A percentile compares a stretch with the other conserved stretches of the same genome.
Conservation (phyloP, 2,888 invertebrate genomes). For the Synanthedon vespiformis region DNA sequence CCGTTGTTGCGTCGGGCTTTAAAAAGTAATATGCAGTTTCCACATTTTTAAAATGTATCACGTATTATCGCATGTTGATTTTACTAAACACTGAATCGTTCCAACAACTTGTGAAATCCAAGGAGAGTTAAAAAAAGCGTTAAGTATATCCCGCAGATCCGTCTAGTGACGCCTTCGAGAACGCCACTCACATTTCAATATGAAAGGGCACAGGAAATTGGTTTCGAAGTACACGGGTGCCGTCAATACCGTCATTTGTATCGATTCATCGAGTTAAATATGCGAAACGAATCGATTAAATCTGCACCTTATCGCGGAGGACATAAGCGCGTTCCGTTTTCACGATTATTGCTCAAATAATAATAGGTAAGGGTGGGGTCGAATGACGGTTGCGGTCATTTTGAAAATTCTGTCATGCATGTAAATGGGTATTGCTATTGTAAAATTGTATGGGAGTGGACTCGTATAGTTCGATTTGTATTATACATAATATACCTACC, state of each 20-base stretch:
- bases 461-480: background rate
- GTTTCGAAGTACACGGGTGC: slow-evolving; percentile 52
- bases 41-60: too few relatives aligned
- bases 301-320: background rate
- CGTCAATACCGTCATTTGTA: slow-evolving; percentile 56
- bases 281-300: slow-evolving; percentile 1
- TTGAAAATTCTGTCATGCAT: slow-evolving; percentile 1
- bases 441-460: background rate
- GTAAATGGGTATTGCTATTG: background rate
- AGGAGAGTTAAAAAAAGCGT: background rate
- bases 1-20: too few relatives aligned
- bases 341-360: background rate
- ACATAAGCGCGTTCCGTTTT: background rate
- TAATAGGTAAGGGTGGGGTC: background rate
- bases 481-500: too few relatives aligned
- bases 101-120: background rate
- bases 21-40: too few relatives aligned
- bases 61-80: too few relatives aligned
- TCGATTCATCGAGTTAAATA: slow-evolving; percentile 27
- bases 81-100: background rate
- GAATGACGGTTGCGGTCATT: background rate
- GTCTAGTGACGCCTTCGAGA: slow-evolving; percentile 16
- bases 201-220: slow-evolving; percentile 64
- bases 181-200: slow-evolving; percentile 61
- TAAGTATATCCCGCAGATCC: background rate